Evolutionary conservation across 2,797 vertebrate genomes (phyloP).

Genomic region (Forpus xanthops): DNA sequence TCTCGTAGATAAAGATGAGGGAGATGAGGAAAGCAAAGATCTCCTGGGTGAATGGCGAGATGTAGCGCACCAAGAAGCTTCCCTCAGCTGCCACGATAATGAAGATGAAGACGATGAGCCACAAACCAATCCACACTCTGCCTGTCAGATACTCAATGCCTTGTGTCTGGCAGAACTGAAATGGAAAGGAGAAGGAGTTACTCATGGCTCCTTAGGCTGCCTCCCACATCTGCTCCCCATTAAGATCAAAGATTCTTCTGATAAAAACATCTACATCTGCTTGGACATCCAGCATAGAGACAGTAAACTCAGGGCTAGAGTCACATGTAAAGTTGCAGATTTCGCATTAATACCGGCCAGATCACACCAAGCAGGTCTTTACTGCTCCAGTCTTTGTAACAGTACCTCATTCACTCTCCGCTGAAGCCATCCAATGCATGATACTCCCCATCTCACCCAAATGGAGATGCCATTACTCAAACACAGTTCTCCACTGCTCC

Average conservation of each 20-base stretch:
- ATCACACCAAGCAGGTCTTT: background rate
- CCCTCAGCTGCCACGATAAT: conserved; percentile 93
- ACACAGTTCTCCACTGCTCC: background rate
- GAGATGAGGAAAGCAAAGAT: conserved; percentile 98
- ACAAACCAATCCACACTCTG: conserved; percentile 96
- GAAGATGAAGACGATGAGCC: conserved; percentile 94
- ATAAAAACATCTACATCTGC: background rate
- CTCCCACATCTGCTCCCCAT: background rate
- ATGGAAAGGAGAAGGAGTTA: conserved; percentile 27
- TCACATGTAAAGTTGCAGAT: background rate
- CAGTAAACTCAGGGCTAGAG: background rate
- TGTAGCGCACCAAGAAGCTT: conserved; percentile 96
- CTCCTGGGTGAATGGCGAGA: conserved; percentile 97
- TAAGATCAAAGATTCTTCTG: background rate
- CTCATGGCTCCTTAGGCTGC: background rate
- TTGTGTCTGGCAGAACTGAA: conserved; percentile 92
- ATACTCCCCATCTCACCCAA: background rate
- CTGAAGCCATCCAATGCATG: background rate
- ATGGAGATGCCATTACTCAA: background rate
- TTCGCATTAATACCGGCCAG: background rate
- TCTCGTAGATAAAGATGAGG: conserved; percentile 98
- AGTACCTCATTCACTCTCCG: background rate
- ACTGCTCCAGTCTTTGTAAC: background rate
- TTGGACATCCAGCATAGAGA: background rate
- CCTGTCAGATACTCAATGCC: conserved; percentile 93